These are phyloP conservation scores for Lordiphosa collinella DNA, from an alignment of 1,140 invertebrate species.

Conservation along the genomic window DNA sequence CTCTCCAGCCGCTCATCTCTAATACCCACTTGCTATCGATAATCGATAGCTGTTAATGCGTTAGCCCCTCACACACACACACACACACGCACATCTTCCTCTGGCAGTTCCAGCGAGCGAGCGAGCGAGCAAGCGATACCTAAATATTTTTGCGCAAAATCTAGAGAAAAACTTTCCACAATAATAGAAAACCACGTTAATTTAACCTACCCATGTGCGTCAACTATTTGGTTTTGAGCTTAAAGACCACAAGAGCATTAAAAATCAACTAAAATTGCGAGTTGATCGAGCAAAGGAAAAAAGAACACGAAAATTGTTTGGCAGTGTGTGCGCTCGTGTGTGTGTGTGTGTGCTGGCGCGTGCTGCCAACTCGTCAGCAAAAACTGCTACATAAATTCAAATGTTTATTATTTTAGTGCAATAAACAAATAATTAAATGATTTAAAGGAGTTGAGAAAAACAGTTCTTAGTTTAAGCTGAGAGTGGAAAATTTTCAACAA, in stretches of 20 bases:
- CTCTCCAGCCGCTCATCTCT: no score
- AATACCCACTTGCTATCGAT: no score
- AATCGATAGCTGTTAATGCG: no score
- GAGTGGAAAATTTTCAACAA: conserved; percentile 35
- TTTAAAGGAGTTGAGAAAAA: no score
- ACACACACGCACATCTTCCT: no score
- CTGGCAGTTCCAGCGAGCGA: neutral
- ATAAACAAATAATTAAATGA: neutral
- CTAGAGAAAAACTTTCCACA: conserved; percentile 2
- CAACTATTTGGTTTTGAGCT: neutral
- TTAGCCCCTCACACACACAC: no score
- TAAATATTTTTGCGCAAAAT: conserved; percentile 11
- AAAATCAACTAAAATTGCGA: neutral
- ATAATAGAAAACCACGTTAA: neutral
- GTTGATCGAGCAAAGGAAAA: neutral
- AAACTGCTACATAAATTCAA: neutral
- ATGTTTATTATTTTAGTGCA: neutral
- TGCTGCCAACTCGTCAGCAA: conserved; percentile 6
- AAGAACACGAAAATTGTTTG: conserved; percentile 11
- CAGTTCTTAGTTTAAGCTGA: neutral
- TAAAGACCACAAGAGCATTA: conserved; percentile 1
- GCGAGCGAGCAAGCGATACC: conserved; percentile 8
- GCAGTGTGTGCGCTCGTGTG: conserved; percentile 15
- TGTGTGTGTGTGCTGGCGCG: conserved; percentile 14
- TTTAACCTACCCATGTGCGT: neutral